Percentiles rank a stretch among this genome's conserved stretches.
These are phyloP conservation scores for Podargus strigoides DNA, from an alignment of 2,797 vertebrate genomes.

Conservation along the genomic window DNA sequence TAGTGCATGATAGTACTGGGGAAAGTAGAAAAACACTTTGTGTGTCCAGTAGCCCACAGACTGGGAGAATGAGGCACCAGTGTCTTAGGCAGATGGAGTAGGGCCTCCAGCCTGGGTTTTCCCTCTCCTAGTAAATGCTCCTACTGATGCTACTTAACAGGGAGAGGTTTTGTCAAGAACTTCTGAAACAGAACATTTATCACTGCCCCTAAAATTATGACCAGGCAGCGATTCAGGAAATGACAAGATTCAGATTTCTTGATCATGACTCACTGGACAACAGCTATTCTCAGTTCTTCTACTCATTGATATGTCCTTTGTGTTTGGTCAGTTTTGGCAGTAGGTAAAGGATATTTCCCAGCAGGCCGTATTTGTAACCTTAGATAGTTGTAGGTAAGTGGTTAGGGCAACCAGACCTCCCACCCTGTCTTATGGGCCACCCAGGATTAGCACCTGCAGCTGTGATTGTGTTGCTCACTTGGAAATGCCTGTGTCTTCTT, in stretches of 20 bases:
- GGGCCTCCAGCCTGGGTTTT: background rate
- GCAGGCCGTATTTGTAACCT: background rate
- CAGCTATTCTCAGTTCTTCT: background rate
- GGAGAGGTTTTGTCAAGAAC: background rate
- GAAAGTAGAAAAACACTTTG: background rate
- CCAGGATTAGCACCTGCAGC: background rate
- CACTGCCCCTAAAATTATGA: background rate
- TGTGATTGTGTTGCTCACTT: background rate
- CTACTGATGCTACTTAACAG: background rate
- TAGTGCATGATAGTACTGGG: background rate
- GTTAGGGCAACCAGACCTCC: background rate
- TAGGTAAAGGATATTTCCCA: background rate
- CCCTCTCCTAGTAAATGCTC: background rate
- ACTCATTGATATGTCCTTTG: background rate
- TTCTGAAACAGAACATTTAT: background rate
- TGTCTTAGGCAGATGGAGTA: background rate
- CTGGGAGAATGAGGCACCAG: background rate
- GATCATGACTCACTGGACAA: background rate
- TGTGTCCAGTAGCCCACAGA: fast-evolving
- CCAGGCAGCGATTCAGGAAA: background rate
- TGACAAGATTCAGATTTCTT: background rate
- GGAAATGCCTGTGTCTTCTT: background rate
- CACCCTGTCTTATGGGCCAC: background rate
- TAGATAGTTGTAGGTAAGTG: background rate
- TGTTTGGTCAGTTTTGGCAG: background rate